These are phyloP conservation scores for Tragelaphus scriptus DNA, from an alignment of 2,113 vertebrate species.

Conservation along the genomic window DNA sequence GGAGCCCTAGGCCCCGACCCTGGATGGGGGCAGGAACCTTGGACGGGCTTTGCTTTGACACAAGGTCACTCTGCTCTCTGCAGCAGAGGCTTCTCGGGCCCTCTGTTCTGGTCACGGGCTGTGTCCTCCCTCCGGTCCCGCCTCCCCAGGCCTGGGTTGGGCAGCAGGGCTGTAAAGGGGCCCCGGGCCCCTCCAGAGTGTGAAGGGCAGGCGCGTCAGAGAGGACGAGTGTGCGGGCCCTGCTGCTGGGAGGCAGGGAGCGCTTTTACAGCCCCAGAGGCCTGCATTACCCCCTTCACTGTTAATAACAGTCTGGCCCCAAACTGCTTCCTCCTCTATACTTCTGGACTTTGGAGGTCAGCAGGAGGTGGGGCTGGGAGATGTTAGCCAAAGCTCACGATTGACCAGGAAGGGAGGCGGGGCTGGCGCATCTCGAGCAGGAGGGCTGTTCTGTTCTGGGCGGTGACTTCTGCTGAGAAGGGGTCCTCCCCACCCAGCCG, in stretches of 20 bases:
- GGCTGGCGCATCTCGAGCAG: slow-evolving; percentile 49
- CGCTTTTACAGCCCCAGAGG: slow-evolving; percentile 76
- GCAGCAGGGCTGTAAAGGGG: slow-evolving; percentile 45
- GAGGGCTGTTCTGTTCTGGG: slow-evolving; percentile 64
- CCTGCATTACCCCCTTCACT: slow-evolving; percentile 69
- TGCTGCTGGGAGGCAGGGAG: slow-evolving; percentile 67
- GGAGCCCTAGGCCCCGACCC: not conserved
- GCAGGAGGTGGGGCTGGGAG: not conserved
- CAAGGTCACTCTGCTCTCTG: not conserved
- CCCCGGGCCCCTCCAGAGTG: slow-evolving; percentile 77
- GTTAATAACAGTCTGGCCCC: slow-evolving; percentile 79
- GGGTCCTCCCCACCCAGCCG: fast-evolving
- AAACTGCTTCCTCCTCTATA: slow-evolving; percentile 77
- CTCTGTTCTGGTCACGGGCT: not conserved
- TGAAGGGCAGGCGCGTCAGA: slow-evolving; percentile 80
- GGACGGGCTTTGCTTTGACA: not conserved
- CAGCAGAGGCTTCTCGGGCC: not conserved
- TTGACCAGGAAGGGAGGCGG: slow-evolving; percentile 8
- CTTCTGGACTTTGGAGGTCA: slow-evolving; percentile 66
- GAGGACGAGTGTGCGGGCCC: slow-evolving; percentile 66
- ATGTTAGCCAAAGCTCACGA: not conserved
- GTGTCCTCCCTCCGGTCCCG: not conserved
- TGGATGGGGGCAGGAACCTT: not conserved
- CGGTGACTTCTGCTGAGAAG: slow-evolving; percentile 57
- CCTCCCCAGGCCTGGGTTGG: not conserved